Evolutionary conservation across 2,888 invertebrate species (phyloP).

Genomic region (Anoplius nigerrimus): DNA sequence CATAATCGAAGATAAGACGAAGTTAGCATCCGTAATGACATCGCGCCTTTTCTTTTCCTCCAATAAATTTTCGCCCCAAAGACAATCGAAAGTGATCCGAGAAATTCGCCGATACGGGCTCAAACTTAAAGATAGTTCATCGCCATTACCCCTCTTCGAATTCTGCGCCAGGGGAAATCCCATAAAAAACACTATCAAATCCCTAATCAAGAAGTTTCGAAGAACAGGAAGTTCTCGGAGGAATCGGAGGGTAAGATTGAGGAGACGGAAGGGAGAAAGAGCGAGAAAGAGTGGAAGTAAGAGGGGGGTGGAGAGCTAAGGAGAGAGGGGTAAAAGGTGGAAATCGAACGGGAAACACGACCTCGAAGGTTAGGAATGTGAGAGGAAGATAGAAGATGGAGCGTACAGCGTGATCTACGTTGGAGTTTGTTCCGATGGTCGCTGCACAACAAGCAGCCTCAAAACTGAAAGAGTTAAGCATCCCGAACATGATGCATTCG

Average conservation of each 20-base stretch:
- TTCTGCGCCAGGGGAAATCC: conserved; percentile 49
- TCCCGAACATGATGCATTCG: background rate
- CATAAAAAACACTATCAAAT: conserved; percentile 63
- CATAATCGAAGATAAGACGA: too few species aligned
- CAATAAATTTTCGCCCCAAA: conserved; percentile 37
- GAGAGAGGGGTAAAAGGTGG: conserved; percentile 18
- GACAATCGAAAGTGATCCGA: conserved; percentile 9
- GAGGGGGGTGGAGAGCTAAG: conserved; percentile 17
- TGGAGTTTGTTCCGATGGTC: conserved; percentile 34
- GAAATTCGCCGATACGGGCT: conserved; percentile 20
- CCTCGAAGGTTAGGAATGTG: background rate
- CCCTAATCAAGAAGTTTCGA: conserved; percentile 65
- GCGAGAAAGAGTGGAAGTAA: conserved; percentile 9
- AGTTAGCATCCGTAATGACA: too few species aligned
- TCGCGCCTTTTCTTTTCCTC: too few species aligned
- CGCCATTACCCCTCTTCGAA: conserved; percentile 58
- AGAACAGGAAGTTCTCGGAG: conserved; percentile 50
- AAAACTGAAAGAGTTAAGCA: background rate
- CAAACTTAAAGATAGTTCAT: conserved; percentile 60
- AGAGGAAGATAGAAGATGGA: background rate
- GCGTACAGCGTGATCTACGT: conserved; percentile 14
- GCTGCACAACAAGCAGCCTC: background rate
- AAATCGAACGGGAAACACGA: conserved; percentile 45
- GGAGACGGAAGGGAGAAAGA: conserved; percentile 24
- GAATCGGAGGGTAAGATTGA: conserved; percentile 23